These are phyloP conservation scores for Macrosteles quadrilineatus DNA, from an alignment of 1,140 invertebrate genomes.

Conservation along the genomic window DNA sequence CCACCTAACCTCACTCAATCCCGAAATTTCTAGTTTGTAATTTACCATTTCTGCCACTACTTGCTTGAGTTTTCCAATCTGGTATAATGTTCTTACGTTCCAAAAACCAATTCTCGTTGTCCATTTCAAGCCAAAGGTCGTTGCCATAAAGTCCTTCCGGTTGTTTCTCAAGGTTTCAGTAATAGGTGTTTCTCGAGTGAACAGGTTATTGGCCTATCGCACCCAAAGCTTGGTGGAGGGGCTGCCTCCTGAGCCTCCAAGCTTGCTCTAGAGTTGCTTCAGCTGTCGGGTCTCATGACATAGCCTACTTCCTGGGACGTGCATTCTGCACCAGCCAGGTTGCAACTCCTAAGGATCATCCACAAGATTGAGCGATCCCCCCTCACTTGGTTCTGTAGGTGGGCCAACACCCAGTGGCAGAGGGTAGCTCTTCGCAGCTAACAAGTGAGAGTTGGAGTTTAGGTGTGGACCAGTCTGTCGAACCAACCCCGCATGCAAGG, in stretches of 20 bases:
- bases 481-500: background rate
- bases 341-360: background rate
- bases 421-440: background rate
- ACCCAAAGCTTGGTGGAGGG: background rate
- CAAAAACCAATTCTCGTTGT: background rate
- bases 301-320: background rate
- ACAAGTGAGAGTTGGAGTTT: background rate
- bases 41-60: background rate
- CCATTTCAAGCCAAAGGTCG: background rate
- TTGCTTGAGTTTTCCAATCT: background rate
- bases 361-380: too few relatives aligned
- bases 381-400: background rate
- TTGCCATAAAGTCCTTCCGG: background rate
- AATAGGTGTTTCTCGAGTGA: background rate
- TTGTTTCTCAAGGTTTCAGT: background rate
- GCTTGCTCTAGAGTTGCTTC: background rate
- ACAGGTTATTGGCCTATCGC: constrained; percentile 2
- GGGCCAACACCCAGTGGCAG: background rate
- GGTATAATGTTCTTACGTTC: background rate
- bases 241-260: background rate
- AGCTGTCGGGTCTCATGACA: background rate
- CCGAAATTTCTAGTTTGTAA: background rate
- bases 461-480: background rate
- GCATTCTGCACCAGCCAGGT: background rate
- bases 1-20: constrained; percentile 2